Evolutionary conservation across 2,797 vertebrate species (phyloP).

Genomic region (Micropoecilia bifurca): DNA sequence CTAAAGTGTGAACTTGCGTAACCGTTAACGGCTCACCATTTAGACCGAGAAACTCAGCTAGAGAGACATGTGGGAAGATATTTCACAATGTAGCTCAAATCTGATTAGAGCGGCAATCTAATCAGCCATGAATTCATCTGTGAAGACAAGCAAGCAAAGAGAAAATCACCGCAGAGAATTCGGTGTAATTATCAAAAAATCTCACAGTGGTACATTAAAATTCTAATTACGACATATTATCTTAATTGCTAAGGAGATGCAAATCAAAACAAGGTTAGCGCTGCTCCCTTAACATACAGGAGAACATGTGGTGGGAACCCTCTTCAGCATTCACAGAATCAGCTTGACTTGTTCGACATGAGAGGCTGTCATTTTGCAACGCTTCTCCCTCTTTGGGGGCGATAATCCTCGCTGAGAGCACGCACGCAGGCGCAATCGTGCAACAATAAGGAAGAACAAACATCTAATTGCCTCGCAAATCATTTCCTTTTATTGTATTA

Average conservation of each 20-base stretch:
- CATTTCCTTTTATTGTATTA: conserved; percentile 63
- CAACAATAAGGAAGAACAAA: conserved; percentile 74
- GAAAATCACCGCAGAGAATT: conserved; percentile 80
- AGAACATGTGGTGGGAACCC: conserved; percentile 73
- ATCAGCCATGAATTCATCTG: conserved; percentile 83
- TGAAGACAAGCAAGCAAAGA: conserved; percentile 74
- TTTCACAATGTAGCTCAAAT: conserved; percentile 74
- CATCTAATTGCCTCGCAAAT: conserved; percentile 72
- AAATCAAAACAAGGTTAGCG: conserved; percentile 85
- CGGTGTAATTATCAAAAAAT: conserved; percentile 82
- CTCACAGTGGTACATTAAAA: conserved; percentile 83
- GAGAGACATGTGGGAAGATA: conserved; percentile 69
- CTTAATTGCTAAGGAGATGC: conserved; percentile 84
- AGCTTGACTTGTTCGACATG: conserved; percentile 78
- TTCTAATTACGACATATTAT: conserved; percentile 85
- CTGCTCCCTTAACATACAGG: conserved; percentile 76
- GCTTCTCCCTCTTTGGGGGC: conserved; percentile 69
- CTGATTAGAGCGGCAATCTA: conserved; percentile 81
- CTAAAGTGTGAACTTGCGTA: conserved; percentile 39
- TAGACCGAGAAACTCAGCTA: conserved; percentile 63
- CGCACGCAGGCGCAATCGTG: conserved; percentile 58
- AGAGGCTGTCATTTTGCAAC: conserved; percentile 76
- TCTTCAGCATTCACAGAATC: conserved; percentile 80
- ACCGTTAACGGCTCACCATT: conserved; percentile 52
- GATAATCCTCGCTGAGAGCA: conserved; percentile 74